phyloP scores from a whole-genome alignment of 2,113 vertebrate species.

The Antechinus flavipes region DNA sequence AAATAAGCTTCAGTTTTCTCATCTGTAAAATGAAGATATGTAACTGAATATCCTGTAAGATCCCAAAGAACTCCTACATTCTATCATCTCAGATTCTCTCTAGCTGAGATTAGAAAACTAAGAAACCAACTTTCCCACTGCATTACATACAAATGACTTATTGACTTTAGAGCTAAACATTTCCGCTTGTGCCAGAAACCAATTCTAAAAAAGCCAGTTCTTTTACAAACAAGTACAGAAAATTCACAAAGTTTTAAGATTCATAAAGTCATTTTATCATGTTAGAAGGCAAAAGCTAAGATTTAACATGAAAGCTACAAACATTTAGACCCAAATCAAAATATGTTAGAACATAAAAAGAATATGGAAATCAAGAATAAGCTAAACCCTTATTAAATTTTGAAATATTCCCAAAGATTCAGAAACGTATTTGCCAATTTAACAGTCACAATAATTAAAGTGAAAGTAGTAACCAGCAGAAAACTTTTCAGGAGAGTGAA shows the following conservation, averaged over 20 bases:
- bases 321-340: constrained; percentile 40
- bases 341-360: constrained; percentile 12
- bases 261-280: constrained; percentile 34
- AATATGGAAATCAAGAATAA: constrained; percentile 30
- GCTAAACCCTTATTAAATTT: constrained; percentile 15
- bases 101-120: constrained; percentile 39
- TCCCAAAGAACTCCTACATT: constrained; percentile 15
- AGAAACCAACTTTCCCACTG: constrained; percentile 23
- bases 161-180: constrained; percentile 20
- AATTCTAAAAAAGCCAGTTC: constrained; percentile 34
- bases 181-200: constrained; percentile 53
- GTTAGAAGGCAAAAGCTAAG: constrained; percentile 29
- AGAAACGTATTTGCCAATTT: constrained; percentile 28
- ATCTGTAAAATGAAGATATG: background rate
- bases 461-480: constrained; percentile 22
- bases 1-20: constrained; percentile 1
- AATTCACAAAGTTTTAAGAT: background rate
- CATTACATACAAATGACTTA: constrained; percentile 39
- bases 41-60: constrained; percentile 5
- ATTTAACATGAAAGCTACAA: constrained; percentile 3
- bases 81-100: constrained; percentile 19
- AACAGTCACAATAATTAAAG: constrained; percentile 26
- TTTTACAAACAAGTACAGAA: constrained; percentile 25
- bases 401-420: constrained; percentile 6
- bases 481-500: constrained; percentile 7